Evolutionary conservation across 2,888 invertebrate species (phyloP), one percentile per base, ranked within the genome.

Genomic region (Corythucha ciliata): DNA sequence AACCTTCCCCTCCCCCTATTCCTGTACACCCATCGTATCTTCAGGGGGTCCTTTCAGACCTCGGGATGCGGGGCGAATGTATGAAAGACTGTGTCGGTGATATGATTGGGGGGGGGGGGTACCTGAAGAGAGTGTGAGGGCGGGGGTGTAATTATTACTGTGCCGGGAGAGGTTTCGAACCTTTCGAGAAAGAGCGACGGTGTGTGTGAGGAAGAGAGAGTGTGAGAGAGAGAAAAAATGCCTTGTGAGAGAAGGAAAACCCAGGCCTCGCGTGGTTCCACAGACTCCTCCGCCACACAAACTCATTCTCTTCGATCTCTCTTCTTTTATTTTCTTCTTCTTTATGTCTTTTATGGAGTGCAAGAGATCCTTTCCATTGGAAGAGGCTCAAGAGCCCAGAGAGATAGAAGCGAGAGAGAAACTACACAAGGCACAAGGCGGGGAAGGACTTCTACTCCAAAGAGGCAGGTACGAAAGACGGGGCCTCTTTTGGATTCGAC

Each of bases 1-100:
- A 4, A n/a, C 22, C 37, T 12, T 37, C 2, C n/a, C 47, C 39
- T 37, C 41, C 20, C 47, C 37, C 36, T 20, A 18, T 29, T 34
- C 32, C 18, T 27, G n/a, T 32, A 10, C 29, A 12, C 12, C 12
- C 29, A 8, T 10, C 29, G 10, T 29, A 10, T 36, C 14, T 36
- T n/a, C n/a, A n/a, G n/a, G n/a, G n/a, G n/a, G n/a, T n/a, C n/a
- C n/a, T n/a, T n/a, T n/a, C n/a, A n/a, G n/a, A n/a, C n/a, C n/a
- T n/a, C n/a, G n/a, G n/a, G n/a, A 29, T 8, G 29, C 10, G 29
- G n/a, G n/a, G 29, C n/a, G 29, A 29, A 10, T 8, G 29, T 8
- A 29, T 8, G n/a, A 12, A 10, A 29, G 29, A 10, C 10, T 29
- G 29, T 10, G 29, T 29, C n/a, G 29, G 29, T 29, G 29, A 12